Evolutionary conservation across 2,113 vertebrate species (phyloP), one percentile per base, ranked within the genome.

Genomic region (Vulpes vulpes): DNA sequence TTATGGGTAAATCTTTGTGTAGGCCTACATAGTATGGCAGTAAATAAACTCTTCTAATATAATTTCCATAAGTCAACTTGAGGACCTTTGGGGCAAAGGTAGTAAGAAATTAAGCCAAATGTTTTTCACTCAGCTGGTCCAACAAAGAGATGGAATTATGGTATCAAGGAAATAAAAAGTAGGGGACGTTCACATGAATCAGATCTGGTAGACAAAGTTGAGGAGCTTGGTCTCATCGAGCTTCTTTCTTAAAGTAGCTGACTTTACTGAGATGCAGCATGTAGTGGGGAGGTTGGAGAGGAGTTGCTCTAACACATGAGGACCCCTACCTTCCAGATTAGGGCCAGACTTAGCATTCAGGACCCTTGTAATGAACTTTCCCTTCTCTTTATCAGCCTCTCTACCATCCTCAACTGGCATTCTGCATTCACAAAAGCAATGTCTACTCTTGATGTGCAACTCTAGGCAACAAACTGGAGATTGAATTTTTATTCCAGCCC

Each of bases 31-130:
- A 35, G 4, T 16, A 51, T 3, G 6, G 2, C 27, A 32, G 15
- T 60, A 94, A 88, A 95, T 78, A 85, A 91, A 79, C 25, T 74
- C 69, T 71, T 74, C 14, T 82, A n/a, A 71, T 91, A 78, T 60
- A 83, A 78, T 79, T 78, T 87, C 32, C 4, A 19, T 65, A 60
- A 82, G 69, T 57, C 35, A 91, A 82, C 3, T 22, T 91, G 80
- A n/a, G 51, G 19, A 22, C 11, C 4, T 3, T 19, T 11, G 4
- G 17, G 12, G 22, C 5, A 93, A 79, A 92, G 30, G 49, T 4
- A 65, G 27, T 64, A 67, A 94, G 27, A 92, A 94, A 64, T 80
- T 76, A 74, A 74, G 43, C 16, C 62, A 30, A 84, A 79, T 10
- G 78, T 0, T 9, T 92, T 95, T 86, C 88, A 53, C 19, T 62